phyloP scores from a whole-genome alignment of 2,888 invertebrate species.

The Hyalella azteca region DNA sequence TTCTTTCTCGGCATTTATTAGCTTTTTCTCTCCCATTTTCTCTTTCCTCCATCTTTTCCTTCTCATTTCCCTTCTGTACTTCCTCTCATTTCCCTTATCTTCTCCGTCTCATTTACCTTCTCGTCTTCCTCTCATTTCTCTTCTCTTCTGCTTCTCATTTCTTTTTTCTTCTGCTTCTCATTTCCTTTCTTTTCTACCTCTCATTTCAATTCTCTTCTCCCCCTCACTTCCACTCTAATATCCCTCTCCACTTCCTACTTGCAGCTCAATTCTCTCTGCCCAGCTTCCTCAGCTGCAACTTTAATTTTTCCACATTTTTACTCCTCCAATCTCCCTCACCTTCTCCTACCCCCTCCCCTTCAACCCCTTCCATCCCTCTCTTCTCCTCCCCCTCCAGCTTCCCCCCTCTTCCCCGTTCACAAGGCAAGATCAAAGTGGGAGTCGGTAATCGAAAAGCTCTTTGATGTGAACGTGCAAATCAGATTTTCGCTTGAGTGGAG shows the following conservation, averaged over 20 bases:
- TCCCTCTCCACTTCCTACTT: background rate
- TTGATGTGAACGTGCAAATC: conserved; percentile 58
- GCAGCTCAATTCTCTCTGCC: background rate
- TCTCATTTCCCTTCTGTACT: background rate
- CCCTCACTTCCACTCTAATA: background rate
- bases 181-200: background rate
- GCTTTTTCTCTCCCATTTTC: background rate
- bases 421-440: conserved; percentile 57
- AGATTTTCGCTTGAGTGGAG: conserved; percentile 58
- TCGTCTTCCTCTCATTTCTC: background rate
- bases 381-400: background rate
- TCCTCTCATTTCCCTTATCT: background rate
- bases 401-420: conserved; percentile 17
- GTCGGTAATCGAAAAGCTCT: conserved; percentile 59
- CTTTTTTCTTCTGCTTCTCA: background rate
- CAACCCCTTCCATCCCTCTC: background rate
- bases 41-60: background rate
- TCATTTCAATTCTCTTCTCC: background rate
- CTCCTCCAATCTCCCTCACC: background rate
- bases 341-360: background rate
- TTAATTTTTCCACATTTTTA: background rate
- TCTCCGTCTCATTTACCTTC: background rate
- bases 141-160: background rate
- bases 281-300: background rate
- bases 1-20: too few species aligned